Percentiles rank a stretch among this genome's conserved stretches.
Evolutionary conservation across 92 coral and sea anemone species (phyloP).

Genomic region (Heteractis magnifica): DNA sequence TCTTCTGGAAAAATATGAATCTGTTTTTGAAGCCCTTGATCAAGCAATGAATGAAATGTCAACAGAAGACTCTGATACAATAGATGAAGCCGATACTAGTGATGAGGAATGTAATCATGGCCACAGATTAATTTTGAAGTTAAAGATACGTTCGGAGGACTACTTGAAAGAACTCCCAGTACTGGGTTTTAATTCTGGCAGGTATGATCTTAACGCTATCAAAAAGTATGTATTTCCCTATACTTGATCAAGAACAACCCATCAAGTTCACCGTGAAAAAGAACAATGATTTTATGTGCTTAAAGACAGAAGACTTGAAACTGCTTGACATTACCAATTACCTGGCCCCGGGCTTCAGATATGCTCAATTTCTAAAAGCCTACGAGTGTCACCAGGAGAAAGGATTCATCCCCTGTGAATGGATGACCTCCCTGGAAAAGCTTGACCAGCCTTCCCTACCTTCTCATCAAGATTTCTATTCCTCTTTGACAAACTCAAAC

Average conservation of each 20-base stretch:
- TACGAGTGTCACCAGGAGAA: slow-evolving; percentile 12
- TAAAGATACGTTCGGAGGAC: too few species aligned
- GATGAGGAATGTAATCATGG: too few species aligned
- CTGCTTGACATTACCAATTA: slow-evolving; percentile 8
- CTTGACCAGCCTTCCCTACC: slow-evolving; percentile 30
- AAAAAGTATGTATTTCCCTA: neutral
- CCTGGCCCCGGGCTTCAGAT: slow-evolving; percentile 22
- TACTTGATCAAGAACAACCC: neutral
- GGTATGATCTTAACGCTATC: neutral
- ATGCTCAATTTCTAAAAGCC: slow-evolving; percentile 22
- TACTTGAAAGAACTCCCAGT: too few species aligned
- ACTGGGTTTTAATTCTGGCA: neutral
- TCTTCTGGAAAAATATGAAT: too few species aligned
- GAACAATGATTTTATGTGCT: too few species aligned
- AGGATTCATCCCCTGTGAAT: slow-evolving; percentile 42
- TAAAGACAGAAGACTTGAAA: too few species aligned
- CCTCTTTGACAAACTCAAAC: neutral
- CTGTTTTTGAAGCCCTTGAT: too few species aligned
- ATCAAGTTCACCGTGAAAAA: too few species aligned
- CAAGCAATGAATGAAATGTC: too few species aligned
- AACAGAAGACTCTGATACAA: too few species aligned
- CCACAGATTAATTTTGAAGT: too few species aligned
- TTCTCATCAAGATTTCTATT: slow-evolving; percentile 22
- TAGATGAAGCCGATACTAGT: too few species aligned
- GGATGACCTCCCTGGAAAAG: slow-evolving; percentile 34